A percentile compares a stretch with the other conserved stretches of the same genome.
Conservation (phyloP, 2,113 vertebrate genomes). For the Lepisosteus osseus region DNA sequence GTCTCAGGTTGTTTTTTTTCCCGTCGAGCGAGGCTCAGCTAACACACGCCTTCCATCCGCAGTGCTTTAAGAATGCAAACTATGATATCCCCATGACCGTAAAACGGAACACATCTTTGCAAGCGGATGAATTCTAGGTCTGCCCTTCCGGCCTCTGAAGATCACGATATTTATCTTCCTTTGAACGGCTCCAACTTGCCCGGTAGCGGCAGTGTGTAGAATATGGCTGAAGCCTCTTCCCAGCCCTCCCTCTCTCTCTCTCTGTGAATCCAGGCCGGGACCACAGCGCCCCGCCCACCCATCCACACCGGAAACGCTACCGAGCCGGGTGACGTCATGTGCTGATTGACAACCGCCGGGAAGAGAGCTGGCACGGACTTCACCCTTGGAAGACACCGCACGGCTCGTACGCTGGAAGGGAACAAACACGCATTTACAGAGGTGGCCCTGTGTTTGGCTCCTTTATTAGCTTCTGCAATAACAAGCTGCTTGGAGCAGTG, state of each 20-base stretch:
- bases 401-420: background rate
- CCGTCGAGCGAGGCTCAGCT: conserved; percentile 47
- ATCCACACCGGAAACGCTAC: conserved; percentile 59
- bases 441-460: too few species aligned
- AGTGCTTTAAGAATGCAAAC: background rate
- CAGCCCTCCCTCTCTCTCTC: conserved; percentile 29
- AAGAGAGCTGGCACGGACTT: conserved; percentile 47
- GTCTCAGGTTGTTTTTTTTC: conserved; percentile 24
- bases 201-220: conserved; percentile 31
- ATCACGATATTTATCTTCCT: too few species aligned
- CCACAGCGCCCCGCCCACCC: conserved; percentile 50
- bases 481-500: background rate
- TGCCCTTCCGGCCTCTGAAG: background rate
- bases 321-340: conserved; percentile 53
- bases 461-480: too few species aligned
- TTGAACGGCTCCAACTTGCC: too few species aligned
- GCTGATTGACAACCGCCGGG: conserved; percentile 52
- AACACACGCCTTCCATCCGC: conserved; percentile 44
- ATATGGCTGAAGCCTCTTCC: conserved; percentile 45
- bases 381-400: conserved; percentile 15
- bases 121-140: too few species aligned
- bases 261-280: conserved; percentile 42
- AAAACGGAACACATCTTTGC: too few species aligned
- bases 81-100: too few species aligned
- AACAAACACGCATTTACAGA: too few species aligned